These are phyloP conservation scores for Dendroctonus ponderosae DNA, from an alignment of 1,140 invertebrate species.

Conservation along the genomic window DNA sequence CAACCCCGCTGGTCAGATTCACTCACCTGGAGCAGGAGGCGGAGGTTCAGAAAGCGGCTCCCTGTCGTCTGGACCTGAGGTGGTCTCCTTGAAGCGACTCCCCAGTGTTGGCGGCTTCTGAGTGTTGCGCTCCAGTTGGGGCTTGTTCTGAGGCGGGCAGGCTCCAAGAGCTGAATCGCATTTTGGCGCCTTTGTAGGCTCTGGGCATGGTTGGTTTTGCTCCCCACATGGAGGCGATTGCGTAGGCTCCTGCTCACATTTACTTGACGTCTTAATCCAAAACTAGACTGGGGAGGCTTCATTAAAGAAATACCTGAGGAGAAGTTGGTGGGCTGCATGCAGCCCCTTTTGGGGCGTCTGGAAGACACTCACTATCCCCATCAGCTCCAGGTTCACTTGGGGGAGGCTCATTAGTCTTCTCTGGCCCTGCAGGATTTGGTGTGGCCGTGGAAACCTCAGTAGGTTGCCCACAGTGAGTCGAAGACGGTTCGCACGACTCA, in stretches of 20 bases:
- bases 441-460: background rate
- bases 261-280: too few species aligned
- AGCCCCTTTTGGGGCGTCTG: too few species aligned
- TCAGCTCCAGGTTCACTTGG: slow-evolving; percentile 10
- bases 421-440: background rate
- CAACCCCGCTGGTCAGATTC: background rate
- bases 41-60: slow-evolving; percentile 26
- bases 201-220: background rate
- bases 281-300: too few species aligned
- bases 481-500: too few species aligned
- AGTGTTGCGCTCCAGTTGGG: background rate
- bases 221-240: background rate
- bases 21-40: slow-evolving; percentile 6
- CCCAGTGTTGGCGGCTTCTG: background rate
- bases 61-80: slow-evolving; percentile 4
- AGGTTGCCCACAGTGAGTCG: too few species aligned
- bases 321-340: too few species aligned
- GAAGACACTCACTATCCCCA: background rate
- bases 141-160: background rate
- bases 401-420: background rate
- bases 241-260: background rate
- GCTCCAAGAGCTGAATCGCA: slow-evolving; percentile 2
- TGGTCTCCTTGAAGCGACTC: slow-evolving; percentile 22
- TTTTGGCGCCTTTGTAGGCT: background rate
- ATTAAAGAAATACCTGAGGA: too few species aligned